Percentiles rank a stretch among this genome's conserved stretches.
phyloP scores from a whole-genome alignment of 2,797 vertebrate genomes.

The Chelon auratus region DNA sequence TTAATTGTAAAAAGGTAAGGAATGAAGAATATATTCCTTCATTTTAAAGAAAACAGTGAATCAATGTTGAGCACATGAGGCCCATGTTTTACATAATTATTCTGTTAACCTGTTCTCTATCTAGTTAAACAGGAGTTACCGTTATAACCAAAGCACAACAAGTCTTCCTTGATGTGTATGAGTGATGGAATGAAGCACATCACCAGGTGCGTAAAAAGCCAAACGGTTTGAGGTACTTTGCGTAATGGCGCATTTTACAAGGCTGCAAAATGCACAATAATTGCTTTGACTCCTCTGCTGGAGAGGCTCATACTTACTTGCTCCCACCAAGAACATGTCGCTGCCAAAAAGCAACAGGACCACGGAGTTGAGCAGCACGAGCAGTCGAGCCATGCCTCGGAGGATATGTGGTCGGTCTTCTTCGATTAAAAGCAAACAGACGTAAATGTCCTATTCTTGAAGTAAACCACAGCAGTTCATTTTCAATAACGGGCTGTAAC shows the following conservation, averaged over 20 bases:
- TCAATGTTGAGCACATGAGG: not conserved
- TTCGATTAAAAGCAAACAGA: constrained; percentile 25
- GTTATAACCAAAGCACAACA: not conserved
- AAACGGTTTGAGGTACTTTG: constrained; percentile 5
- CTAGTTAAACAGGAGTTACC: constrained; percentile 5
- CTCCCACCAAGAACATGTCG: constrained; percentile 91
- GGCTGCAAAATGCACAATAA: constrained; percentile 23
- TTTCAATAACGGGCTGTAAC: constrained; percentile 36
- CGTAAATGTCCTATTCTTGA: constrained; percentile 42
- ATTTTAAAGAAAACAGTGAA: not conserved
- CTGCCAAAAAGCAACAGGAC: constrained; percentile 93
- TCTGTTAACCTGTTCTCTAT: not conserved
- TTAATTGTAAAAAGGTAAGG: too few species aligned
- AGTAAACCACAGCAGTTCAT: constrained; percentile 52
- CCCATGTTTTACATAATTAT: not conserved
- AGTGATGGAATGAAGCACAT: not conserved
- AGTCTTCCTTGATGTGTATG: not conserved
- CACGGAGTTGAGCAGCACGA: constrained; percentile 86
- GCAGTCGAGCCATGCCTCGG: constrained; percentile 86
- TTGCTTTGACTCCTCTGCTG: constrained; percentile 6
- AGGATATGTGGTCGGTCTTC: constrained; percentile 41
- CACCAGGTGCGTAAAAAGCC: not conserved
- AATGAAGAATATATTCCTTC: not conserved
- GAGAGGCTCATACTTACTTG: constrained; percentile 87
- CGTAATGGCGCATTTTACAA: constrained; percentile 40